These are phyloP conservation scores for Bergia puertoricense DNA, from an alignment of 92 coral and sea anemone species.

Conservation along the genomic window DNA sequence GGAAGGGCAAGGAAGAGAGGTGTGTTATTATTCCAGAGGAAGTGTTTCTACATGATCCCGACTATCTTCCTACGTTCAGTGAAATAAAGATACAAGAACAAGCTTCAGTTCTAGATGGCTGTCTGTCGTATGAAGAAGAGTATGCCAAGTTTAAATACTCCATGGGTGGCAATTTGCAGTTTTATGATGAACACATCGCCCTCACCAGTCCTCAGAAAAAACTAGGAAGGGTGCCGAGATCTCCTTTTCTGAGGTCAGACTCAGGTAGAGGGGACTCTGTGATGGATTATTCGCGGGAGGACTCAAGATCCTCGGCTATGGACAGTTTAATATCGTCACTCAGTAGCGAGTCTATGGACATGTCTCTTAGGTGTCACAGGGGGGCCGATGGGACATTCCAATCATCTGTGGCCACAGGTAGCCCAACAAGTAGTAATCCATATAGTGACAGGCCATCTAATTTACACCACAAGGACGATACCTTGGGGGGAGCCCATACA, in stretches of 20 bases:
- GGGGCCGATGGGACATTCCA: background rate
- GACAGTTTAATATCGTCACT: conserved; percentile 35
- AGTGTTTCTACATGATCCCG: conserved; percentile 58
- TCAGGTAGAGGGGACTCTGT: conserved; percentile 35
- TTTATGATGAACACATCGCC: conserved; percentile 89
- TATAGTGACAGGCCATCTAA: background rate
- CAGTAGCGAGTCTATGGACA: conserved; percentile 38
- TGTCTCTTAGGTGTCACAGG: conserved; percentile 28
- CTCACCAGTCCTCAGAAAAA: conserved; percentile 73
- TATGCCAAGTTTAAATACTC: conserved; percentile 83
- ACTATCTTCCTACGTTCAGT: conserved; percentile 65
- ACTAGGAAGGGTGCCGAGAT: conserved; percentile 38
- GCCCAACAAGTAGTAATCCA: background rate
- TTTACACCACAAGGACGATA: conserved; percentile 1
- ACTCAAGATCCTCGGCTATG: conserved; percentile 36
- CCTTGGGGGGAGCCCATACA: background rate
- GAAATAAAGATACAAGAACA: conserved; percentile 81
- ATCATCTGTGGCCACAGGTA: background rate
- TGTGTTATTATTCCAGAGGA: conserved; percentile 71
- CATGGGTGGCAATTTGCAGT: conserved; percentile 94
- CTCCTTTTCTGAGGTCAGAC: conserved; percentile 33
- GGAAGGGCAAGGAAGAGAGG: conserved; percentile 50
- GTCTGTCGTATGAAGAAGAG: conserved; percentile 61
- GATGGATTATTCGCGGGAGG: conserved; percentile 38
- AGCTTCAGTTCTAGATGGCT: conserved; percentile 37